These are phyloP conservation scores for Aphis craccivora DNA, from an alignment of 1,140 invertebrate genomes.

Conservation along the genomic window DNA sequence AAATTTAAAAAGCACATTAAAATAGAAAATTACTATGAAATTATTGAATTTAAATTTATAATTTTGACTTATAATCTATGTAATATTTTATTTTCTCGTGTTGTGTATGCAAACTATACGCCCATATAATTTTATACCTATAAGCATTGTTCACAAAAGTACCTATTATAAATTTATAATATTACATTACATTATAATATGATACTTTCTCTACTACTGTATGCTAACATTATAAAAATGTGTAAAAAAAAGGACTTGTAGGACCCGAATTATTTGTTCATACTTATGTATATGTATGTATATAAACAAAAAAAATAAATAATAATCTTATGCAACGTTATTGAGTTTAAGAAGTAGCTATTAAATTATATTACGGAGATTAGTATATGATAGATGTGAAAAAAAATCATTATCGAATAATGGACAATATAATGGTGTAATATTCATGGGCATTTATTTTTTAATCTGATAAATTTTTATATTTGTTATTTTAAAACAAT, in stretches of 20 bases:
- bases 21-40: background rate
- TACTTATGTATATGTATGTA: background rate
- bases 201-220: conserved; percentile 34
- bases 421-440: background rate
- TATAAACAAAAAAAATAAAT: background rate
- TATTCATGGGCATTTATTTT: background rate
- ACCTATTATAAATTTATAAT: conserved; percentile 25
- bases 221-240: conserved; percentile 1
- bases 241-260: background rate
- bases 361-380: conserved; percentile 1
- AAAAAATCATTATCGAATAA: background rate
- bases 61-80: background rate
- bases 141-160: conserved; percentile 29
- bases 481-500: background rate
- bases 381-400: background rate
- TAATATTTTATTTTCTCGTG: background rate
- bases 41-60: background rate
- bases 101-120: background rate
- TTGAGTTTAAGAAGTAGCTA: background rate
- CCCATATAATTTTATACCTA: background rate
- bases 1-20: background rate
- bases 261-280: background rate
- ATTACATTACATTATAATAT: background rate
- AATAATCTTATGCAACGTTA: conserved; percentile 6
- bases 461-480: conserved; percentile 7